Base-by-base conservation (phyloP, 1,140 invertebrate species). In the Drosophila busckii region DNA sequence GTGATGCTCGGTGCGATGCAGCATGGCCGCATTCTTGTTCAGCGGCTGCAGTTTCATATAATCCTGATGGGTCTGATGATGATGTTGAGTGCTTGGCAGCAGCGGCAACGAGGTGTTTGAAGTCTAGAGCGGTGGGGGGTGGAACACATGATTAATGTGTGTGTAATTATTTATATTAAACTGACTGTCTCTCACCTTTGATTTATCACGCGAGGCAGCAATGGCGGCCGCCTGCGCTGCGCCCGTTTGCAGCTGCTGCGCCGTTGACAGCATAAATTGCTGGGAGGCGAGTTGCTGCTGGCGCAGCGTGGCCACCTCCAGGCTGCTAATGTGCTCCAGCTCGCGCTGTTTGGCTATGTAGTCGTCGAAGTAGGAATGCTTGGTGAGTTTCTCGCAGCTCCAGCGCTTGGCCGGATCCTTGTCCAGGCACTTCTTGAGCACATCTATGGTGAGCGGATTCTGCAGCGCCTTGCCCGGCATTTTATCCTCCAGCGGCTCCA, bases 341-440 rank as follows among this genome's bases (percentile, higher is more conserved):
- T 87, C 86, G 8, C 84, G 68, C 42, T 85, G 76, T 64, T 84
- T 84, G 68, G 84, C 84, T 48, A 85, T 70, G 42, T 87, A 87
- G 48, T 87, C 86, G 28, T 87, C 86, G 42, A 87, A 87, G 49
- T 87, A 87, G 7, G 92, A 90, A 88, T 99, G 98, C 49, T 92
- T 90, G 7, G 98, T 87, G 12, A 99, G 89, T 87, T 98, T 94
- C 67, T 97, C 95, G 88, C 97, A 95, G 0, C 94, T 94, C 93
- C 94, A 95, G 68, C 98, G 90, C 85, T 95, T 93, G 34, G 92
- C 90, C 0, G 98, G 98, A 89, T 99, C 96, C 88, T 97, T 97
- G 83, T 98, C 95, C 37, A 99, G 88, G 86, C 97, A 99, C 91
- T 94, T 96, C 93, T 94, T 93, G 66, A 98, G 89, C 89, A 98